A percentile compares a stretch with the other conserved stretches of the same genome.
Evolutionary conservation across 35 echinoderm and acorn worm species (phyloP).

Genomic region (Amphiura filiformis): DNA sequence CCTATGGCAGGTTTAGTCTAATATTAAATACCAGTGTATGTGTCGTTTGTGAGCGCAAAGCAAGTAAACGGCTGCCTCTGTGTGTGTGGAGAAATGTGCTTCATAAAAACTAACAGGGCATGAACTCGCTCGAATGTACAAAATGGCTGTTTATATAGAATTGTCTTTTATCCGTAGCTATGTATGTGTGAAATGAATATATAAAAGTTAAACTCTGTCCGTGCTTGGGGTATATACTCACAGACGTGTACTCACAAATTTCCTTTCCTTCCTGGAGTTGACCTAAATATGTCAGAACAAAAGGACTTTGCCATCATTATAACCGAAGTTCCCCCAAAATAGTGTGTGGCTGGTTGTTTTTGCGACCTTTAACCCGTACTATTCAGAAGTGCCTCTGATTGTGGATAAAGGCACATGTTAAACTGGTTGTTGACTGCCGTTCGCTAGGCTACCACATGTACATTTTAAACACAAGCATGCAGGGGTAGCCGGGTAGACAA

Average conservation of each 20-base stretch:
- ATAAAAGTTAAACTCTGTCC: not conserved
- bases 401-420: not conserved
- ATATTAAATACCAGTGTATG: not conserved
- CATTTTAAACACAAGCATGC: not conserved
- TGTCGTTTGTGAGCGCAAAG: no score
- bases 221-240: not conserved
- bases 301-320: not conserved
- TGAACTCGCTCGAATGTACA: not conserved
- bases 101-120: not conserved
- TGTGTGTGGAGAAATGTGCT: not conserved
- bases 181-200: not conserved
- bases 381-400: not conserved
- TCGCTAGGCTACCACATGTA: not conserved
- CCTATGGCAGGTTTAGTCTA: not conserved
- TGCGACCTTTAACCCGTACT: not conserved
- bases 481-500: not conserved
- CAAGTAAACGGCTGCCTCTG: no score
- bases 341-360: not conserved
- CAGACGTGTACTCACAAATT: not conserved
- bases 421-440: not conserved
- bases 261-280: not conserved
- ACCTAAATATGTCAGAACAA: not conserved
- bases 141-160: not conserved
- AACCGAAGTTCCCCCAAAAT: not conserved
- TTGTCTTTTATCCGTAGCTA: not conserved